Percentiles rank a stretch among this genome's conserved stretches.
Conservation (phyloP, 2,888 invertebrate genomes). For the Podabrus alpinus region DNA sequence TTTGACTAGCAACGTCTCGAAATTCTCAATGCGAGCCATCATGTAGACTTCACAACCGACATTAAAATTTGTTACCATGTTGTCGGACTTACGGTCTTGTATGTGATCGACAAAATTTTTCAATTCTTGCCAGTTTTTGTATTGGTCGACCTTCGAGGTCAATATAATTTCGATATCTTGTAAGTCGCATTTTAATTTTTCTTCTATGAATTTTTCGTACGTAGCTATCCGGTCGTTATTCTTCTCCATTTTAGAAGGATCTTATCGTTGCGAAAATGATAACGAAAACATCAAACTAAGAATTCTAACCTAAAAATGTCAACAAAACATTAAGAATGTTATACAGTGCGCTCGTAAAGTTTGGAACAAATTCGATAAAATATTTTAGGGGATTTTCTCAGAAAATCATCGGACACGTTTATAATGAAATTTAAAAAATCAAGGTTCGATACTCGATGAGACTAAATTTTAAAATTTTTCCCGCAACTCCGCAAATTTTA, state of each 20-base stretch:
- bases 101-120: constrained; percentile 44
- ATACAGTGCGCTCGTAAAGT: background rate
- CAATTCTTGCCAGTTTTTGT: constrained; percentile 50
- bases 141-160: constrained; percentile 39
- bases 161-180: constrained; percentile 46
- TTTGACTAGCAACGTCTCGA: constrained; percentile 44
- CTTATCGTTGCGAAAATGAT: background rate
- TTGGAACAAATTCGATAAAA: no score
- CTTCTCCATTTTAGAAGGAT: background rate
- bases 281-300: background rate
- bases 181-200: constrained; percentile 50
- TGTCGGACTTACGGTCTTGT: constrained; percentile 45
- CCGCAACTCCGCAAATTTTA: no score
- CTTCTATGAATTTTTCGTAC: constrained; percentile 51
- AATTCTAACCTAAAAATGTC: background rate
- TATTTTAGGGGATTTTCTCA: no score
- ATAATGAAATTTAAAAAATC: no score
- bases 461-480: no score
- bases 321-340: background rate
- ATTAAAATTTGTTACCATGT: constrained; percentile 27
- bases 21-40: constrained; percentile 46
- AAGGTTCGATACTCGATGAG: no score
- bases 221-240: constrained; percentile 45
- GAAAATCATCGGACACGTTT: no score
- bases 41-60: constrained; percentile 42